These are phyloP conservation scores for Gopherus evgoodei DNA, from an alignment of 2,113 vertebrate species.

Conservation along the genomic window DNA sequence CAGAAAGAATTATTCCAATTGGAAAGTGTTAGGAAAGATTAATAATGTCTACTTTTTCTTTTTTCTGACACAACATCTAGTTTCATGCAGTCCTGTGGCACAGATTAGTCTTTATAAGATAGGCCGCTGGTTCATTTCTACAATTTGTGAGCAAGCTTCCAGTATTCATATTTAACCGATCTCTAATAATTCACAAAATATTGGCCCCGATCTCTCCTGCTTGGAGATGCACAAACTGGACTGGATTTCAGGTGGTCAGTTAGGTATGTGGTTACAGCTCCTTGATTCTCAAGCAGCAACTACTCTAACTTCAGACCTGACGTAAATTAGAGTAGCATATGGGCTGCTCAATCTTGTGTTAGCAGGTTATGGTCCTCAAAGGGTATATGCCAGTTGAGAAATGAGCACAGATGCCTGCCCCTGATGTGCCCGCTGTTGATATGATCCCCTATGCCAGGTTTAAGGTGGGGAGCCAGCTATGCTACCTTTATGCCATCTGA, in stretches of 20 bases:
- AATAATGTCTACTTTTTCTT: constrained; percentile 1
- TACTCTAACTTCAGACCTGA: background rate
- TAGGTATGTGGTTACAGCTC: background rate
- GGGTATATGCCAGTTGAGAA: background rate
- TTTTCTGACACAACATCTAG: constrained; percentile 8
- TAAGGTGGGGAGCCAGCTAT: background rate
- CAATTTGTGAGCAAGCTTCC: background rate
- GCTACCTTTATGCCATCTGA: background rate
- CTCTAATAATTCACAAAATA: constrained; percentile 24
- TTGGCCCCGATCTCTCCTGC: constrained; percentile 15
- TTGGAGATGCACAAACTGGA: background rate
- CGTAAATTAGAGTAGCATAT: background rate
- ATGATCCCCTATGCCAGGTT: background rate
- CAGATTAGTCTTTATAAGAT: background rate
- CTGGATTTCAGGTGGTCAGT: background rate
- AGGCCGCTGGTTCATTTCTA: constrained; percentile 10
- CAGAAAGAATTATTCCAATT: constrained; percentile 17
- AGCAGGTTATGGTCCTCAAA: background rate
- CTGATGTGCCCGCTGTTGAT: too few relatives aligned
- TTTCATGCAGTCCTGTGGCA: constrained; percentile 39
- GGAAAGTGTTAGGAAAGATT: constrained; percentile 32
- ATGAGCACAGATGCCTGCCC: background rate
- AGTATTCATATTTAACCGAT: background rate
- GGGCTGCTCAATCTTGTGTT: background rate
- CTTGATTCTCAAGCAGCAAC: background rate